phyloP scores from a whole-genome alignment of 2,888 invertebrate genomes.

The Andrena dorsata region DNA sequence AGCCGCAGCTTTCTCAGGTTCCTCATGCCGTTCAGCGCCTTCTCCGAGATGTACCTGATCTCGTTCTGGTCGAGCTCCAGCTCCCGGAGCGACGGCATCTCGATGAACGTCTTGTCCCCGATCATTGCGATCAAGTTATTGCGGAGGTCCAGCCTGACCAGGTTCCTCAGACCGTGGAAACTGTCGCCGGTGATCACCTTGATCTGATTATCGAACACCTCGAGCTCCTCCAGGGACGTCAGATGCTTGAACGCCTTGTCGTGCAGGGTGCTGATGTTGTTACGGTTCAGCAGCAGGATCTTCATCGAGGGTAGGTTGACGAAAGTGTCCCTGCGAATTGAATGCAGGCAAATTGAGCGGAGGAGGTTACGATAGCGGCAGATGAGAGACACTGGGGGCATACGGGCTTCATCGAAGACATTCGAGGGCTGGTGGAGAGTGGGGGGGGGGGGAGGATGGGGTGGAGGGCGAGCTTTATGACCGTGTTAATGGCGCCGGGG shows the following conservation, averaged over 20 bases:
- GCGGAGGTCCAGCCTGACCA: constrained; percentile 91
- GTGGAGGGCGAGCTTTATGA: constrained; percentile 40
- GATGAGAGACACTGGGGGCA: constrained; percentile 30
- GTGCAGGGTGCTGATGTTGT: constrained; percentile 93
- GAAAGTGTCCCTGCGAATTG: constrained; percentile 87
- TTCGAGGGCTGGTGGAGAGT: constrained; percentile 10
- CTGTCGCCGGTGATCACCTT: constrained; percentile 91
- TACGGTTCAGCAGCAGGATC: constrained; percentile 93
- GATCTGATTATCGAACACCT: constrained; percentile 92
- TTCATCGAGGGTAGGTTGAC: constrained; percentile 90
- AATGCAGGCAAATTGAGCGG: neutral
- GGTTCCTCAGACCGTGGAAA: constrained; percentile 91
- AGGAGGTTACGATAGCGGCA: neutral
- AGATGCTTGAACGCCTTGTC: constrained; percentile 93
- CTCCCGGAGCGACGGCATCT: constrained; percentile 91
- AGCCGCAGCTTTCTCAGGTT: constrained; percentile 90
- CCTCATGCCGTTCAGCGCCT: constrained; percentile 91
- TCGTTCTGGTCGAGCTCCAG: constrained; percentile 90
- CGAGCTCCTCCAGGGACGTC: constrained; percentile 91
- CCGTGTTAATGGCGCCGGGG: constrained; percentile 47
- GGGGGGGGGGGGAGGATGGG: too few relatives aligned
- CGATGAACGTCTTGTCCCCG: constrained; percentile 92
- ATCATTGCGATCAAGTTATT: constrained; percentile 91
- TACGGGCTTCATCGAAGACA: constrained; percentile 26
- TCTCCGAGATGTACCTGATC: constrained; percentile 90